Conservation (phyloP, 2,113 vertebrate genomes). For the Cairina moschata region DNA sequence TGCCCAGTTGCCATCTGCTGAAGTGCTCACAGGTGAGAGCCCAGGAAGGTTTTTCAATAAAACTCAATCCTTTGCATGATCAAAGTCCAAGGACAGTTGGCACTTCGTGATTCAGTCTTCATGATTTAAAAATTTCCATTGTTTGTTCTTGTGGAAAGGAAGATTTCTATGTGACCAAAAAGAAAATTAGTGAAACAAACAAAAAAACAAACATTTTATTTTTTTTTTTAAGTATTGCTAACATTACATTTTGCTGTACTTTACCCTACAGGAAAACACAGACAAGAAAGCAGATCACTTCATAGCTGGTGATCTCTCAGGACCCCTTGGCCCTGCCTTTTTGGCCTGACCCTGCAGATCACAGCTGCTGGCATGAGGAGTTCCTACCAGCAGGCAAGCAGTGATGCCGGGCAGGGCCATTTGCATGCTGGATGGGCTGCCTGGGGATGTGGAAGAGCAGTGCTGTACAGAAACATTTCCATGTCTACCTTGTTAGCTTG, state of each 20-base stretch:
- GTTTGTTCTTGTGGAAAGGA: not conserved
- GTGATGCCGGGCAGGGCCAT: not conserved
- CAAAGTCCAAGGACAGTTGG: not conserved
- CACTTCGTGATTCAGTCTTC: not conserved
- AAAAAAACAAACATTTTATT: not conserved
- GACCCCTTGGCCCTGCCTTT: not conserved
- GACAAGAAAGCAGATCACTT: not conserved
- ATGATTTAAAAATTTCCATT: not conserved
- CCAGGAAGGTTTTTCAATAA: not conserved
- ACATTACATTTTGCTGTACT: not conserved
- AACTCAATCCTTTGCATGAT: not conserved
- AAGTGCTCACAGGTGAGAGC: not conserved
- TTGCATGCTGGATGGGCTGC: not conserved
- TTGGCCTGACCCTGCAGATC: not conserved
- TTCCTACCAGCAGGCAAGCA: not conserved
- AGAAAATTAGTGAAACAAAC: not conserved
- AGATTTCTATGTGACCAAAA: not conserved
- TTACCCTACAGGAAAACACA: not conserved
- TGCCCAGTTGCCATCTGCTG: not conserved
- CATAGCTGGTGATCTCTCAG: not conserved
- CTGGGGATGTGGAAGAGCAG: not conserved
- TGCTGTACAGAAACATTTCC: not conserved
- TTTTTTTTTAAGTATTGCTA: not conserved
- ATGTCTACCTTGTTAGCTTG: not conserved
- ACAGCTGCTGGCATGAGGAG: fast-evolving